Evolutionary conservation across 2,113 vertebrate species (phyloP).

Genomic region (Megatriorchis doriae): DNA sequence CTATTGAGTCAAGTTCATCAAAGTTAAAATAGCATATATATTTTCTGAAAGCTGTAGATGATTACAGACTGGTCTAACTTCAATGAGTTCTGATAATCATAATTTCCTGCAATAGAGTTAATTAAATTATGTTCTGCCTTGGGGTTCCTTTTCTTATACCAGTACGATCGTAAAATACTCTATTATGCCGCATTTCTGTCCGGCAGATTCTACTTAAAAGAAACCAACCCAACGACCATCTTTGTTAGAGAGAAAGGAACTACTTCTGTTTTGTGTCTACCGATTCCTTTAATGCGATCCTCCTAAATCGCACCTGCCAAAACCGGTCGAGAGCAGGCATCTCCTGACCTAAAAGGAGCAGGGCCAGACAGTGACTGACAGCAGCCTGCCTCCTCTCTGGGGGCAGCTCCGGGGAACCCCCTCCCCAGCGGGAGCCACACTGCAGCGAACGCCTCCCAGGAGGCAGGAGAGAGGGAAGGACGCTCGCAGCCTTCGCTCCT

Average conservation of each 20-base stretch:
- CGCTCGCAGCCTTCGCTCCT: neutral
- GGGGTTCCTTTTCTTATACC: neutral
- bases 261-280: neutral
- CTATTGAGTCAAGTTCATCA: conserved; percentile 49
- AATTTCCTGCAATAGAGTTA: conserved; percentile 39
- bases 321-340: neutral
- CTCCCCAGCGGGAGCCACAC: accelerated
- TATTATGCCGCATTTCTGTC: neutral
- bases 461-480: neutral
- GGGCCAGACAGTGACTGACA: neutral
- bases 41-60: conserved; percentile 50
- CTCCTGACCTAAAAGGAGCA: neutral
- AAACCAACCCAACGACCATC: neutral
- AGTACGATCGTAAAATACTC: neutral
- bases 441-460: accelerated
- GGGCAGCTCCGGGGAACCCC: neutral
- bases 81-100: conserved; percentile 45
- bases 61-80: conserved; percentile 43
- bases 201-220: neutral
- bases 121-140: conserved; percentile 44
- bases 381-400: neutral
- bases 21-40: conserved; percentile 36
- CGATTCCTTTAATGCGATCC: neutral
- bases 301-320: neutral
- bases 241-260: neutral